Conservation (phyloP, 2,113 vertebrate species). For the Semnopithecus entellus region DNA sequence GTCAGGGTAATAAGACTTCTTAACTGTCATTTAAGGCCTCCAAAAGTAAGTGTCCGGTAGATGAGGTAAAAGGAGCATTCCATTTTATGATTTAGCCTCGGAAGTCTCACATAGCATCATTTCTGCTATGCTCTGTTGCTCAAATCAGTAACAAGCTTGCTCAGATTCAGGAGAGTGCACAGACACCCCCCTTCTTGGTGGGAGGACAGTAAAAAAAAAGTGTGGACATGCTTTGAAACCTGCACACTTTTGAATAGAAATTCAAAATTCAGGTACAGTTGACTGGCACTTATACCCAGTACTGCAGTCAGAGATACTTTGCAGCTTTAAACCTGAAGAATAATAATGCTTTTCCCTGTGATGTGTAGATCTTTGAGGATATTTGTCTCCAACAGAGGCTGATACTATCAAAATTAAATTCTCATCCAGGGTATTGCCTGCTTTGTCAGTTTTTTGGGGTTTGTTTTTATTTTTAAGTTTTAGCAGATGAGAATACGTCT, state of each 20-base stretch:
- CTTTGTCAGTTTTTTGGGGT: not conserved
- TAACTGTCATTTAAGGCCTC: not conserved
- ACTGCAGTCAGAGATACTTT: not conserved
- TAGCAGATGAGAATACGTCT: no score
- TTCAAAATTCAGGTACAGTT: not conserved
- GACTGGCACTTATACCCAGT: not conserved
- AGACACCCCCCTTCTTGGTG: not conserved
- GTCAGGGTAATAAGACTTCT: not conserved
- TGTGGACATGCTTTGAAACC: not conserved
- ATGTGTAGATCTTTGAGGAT: not conserved
- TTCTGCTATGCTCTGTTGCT: not conserved
- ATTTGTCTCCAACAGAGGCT: not conserved
- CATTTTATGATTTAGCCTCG: not conserved
- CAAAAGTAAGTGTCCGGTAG: not conserved
- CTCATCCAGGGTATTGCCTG: not conserved
- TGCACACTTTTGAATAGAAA: not conserved
- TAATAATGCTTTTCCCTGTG: not conserved
- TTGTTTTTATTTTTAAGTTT: no score
- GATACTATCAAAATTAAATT: not conserved
- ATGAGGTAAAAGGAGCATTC: not conserved
- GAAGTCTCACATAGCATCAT: not conserved
- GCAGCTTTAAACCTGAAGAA: not conserved
- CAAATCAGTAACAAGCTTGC: not conserved
- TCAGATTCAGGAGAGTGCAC: not conserved
- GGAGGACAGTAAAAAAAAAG: not conserved